Evolutionary conservation across 1,140 invertebrate species (phyloP), one percentile per base, ranked within the genome.

Genomic region (Teleopsis dalmanni): DNA sequence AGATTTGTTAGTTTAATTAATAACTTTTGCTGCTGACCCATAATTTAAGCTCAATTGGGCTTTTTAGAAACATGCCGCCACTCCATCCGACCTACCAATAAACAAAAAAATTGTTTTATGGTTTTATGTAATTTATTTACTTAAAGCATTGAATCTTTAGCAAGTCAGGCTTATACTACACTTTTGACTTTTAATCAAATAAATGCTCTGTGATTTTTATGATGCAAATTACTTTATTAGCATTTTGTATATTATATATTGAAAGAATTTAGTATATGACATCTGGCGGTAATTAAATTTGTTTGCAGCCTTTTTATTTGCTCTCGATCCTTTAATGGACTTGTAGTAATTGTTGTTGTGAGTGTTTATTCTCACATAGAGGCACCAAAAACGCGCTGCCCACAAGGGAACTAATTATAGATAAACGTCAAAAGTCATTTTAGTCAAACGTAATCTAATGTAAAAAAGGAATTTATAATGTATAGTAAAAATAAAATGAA

Each of bases 401-500:
- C 62, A 59, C 51, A 55, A 56, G 62, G 62, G 63, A 59, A 65
- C 62, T 65, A 65, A 65, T 65, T 65, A 65, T 62, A 64, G 62
- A 65, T 65, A 65, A 65, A 63, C 61, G 62, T 63, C 58, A 65
- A 59, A 65, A 65, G 60, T 65, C 58, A 65, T 58, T 64, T n/a
- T n/a, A n/a, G n/a, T n/a, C n/a, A n/a, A n/a, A n/a, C n/a, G n/a
- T n/a, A n/a, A n/a, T 63, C 57, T 53, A 57, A 61, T 36, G n/a
- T n/a, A n/a, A n/a, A n/a, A n/a, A n/a, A n/a, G n/a, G n/a, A 29
- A 8, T 29, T 29, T 29, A 29, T 29, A 7, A 7, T 7, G 13
- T 29, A 8, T 29, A 29, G 7, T n/a, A n/a, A n/a, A n/a, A n/a
- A n/a, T n/a, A n/a, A n/a, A n/a, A n/a, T n/a, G n/a, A n/a, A n/a